Evolutionary conservation across 2,888 invertebrate species (phyloP).

Genomic region (Agrypnus murinus): DNA sequence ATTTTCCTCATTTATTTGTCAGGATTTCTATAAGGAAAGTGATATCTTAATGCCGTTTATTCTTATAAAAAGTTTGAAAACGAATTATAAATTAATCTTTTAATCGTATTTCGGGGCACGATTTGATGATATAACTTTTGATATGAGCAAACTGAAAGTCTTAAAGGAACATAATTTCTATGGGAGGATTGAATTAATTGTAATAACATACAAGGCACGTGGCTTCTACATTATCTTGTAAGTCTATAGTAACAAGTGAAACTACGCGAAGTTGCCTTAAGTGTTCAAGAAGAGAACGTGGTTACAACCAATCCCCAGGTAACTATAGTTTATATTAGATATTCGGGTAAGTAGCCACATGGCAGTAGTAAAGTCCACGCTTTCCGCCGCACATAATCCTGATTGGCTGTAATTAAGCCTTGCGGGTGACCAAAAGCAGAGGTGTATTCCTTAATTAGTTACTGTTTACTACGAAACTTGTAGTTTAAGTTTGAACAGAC

Average conservation of each 20-base stretch:
- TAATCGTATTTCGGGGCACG: slow-evolving; percentile 27
- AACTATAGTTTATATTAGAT: slow-evolving; percentile 47
- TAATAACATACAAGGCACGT: slow-evolving; percentile 14
- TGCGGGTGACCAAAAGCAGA: slow-evolving; percentile 43
- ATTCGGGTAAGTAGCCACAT: slow-evolving; percentile 47
- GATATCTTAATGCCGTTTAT: slow-evolving; percentile 36
- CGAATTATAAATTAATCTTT: slow-evolving; percentile 35
- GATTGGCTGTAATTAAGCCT: slow-evolving; percentile 49
- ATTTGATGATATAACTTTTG: slow-evolving; percentile 2
- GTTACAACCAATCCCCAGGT: slow-evolving; percentile 43
- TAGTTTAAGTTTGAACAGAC: slow-evolving; percentile 5
- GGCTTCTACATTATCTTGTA: slow-evolving; percentile 10
- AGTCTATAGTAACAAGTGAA: slow-evolving; percentile 6
- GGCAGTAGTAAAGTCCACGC: slow-evolving; percentile 44
- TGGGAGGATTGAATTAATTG: neutral
- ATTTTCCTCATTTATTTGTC: slow-evolving; percentile 43
- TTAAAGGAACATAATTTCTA: too few species aligned
- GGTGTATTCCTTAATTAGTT: slow-evolving; percentile 38
- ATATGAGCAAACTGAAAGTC: too few species aligned
- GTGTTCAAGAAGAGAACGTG: slow-evolving; percentile 35
- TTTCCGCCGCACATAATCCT: slow-evolving; percentile 47
- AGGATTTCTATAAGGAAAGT: slow-evolving; percentile 28
- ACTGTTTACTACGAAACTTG: slow-evolving; percentile 10
- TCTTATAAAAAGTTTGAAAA: slow-evolving; percentile 32
- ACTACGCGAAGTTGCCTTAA: slow-evolving; percentile 37